Conservation (phyloP, 2,113 vertebrate species). For the Cyphomyrus plagiostoma region DNA sequence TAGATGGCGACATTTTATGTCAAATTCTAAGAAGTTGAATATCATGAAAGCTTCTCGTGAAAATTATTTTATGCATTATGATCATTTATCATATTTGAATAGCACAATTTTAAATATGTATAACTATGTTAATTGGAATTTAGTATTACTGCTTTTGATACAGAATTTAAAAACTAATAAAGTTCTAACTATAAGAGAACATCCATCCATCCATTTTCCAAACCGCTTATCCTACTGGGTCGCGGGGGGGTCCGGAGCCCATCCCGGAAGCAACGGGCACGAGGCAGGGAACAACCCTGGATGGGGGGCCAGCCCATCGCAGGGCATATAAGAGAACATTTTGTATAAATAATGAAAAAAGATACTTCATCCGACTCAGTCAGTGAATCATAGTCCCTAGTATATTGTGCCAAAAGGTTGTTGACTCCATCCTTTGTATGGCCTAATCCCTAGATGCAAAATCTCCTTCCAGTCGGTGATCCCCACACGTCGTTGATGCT, state of each 20-base stretch:
- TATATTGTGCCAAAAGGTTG: not conserved
- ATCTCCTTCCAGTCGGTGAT: not conserved
- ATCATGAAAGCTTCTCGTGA: not conserved
- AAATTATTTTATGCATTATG: not conserved
- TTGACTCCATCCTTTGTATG: not conserved
- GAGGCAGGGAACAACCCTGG: too few species aligned
- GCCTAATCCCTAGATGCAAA: not conserved
- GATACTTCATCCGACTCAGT: not conserved
- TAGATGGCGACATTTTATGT: slow-evolving; percentile 31
- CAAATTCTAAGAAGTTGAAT: not conserved
- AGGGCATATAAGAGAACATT: not conserved
- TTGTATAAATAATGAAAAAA: not conserved
- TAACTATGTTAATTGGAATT: not conserved
- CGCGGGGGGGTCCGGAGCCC: too few species aligned
- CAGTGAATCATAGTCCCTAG: not conserved
- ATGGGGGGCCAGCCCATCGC: too few species aligned
- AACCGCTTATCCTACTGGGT: too few species aligned
- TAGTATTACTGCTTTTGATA: not conserved
- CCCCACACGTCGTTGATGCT: not conserved
- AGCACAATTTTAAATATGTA: not conserved
- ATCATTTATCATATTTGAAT: not conserved
- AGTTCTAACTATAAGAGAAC: not conserved
- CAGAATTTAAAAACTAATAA: not conserved
- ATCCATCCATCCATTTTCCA: too few species aligned
- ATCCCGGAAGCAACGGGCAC: too few species aligned